Evolutionary conservation across 2,888 invertebrate genomes (phyloP).

Genomic region (Caenorhabditis sulstoni): DNA sequence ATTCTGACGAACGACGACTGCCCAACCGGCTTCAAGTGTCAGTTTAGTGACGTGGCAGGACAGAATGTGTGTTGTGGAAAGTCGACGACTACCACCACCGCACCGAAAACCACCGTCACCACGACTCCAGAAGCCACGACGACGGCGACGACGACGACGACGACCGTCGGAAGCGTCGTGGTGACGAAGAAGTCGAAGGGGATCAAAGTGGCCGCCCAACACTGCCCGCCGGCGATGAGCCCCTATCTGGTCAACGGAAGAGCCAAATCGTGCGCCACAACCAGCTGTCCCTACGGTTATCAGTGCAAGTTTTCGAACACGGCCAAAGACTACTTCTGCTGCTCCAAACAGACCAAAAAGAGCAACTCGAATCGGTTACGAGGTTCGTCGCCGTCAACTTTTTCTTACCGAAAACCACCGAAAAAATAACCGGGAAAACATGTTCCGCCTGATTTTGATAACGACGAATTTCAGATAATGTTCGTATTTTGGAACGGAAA

Average conservation of each 20-base stretch:
- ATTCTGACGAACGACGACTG: slow-evolving; percentile 60
- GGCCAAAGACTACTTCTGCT: slow-evolving; percentile 66
- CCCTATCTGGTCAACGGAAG: slow-evolving; percentile 66
- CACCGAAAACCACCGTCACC: not conserved
- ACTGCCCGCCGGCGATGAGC: slow-evolving; percentile 67
- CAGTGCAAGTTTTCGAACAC: slow-evolving; percentile 67
- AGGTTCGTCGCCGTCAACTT: slow-evolving; percentile 21
- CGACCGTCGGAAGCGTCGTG: slow-evolving; percentile 21
- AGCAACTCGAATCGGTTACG: slow-evolving; percentile 47
- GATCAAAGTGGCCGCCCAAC: slow-evolving; percentile 25
- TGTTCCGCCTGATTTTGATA: not conserved
- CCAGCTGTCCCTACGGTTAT: slow-evolving; percentile 68
- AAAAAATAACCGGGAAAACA: too few species aligned
- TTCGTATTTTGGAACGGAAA: too few species aligned
- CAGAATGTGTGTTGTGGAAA: slow-evolving; percentile 67
- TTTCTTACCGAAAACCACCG: too few species aligned
- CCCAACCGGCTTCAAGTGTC: slow-evolving; percentile 62
- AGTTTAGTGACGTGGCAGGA: slow-evolving; percentile 48
- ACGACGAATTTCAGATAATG: too few species aligned
- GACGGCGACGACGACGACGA: not conserved
- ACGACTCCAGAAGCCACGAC: not conserved
- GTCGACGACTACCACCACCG: not conserved
- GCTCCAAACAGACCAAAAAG: slow-evolving; percentile 64
- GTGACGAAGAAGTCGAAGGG: slow-evolving; percentile 39
- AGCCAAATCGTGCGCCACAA: slow-evolving; percentile 67